phyloP scores from a whole-genome alignment of 2,797 vertebrate genomes.

The Silurus lanzhouensis region DNA sequence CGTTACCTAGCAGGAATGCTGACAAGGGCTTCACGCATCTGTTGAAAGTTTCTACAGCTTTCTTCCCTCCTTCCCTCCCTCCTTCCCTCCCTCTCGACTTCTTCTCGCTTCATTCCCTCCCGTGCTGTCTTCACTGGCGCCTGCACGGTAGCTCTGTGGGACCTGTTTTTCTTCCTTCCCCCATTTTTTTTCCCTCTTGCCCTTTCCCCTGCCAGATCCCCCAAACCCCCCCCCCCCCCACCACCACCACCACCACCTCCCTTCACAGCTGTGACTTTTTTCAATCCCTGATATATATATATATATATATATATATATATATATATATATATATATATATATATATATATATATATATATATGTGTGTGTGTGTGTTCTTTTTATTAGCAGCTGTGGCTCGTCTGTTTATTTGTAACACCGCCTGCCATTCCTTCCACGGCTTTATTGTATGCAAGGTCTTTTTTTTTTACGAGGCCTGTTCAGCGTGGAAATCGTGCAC shows the following conservation, averaged over 20 bases:
- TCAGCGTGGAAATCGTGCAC: not conserved
- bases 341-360: no score
- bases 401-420: constrained; percentile 67
- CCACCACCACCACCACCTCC: constrained; percentile 53
- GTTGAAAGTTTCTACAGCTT: constrained; percentile 82
- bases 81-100: not conserved
- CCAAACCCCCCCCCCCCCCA: constrained; percentile 20
- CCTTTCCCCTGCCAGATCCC: constrained; percentile 58
- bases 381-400: constrained; percentile 72
- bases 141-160: constrained; percentile 81
- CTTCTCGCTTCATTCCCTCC: constrained; percentile 62
- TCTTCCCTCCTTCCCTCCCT: constrained; percentile 58
- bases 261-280: constrained; percentile 62
- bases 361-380: constrained; percentile 36
- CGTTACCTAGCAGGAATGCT: constrained; percentile 89
- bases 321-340: not conserved
- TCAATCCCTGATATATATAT: constrained; percentile 39
- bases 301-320: not conserved
- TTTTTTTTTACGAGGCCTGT: constrained; percentile 38
- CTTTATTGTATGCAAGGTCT: constrained; percentile 63
- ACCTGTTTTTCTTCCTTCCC: constrained; percentile 76
- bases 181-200: constrained; percentile 46
- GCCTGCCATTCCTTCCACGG: constrained; percentile 53
- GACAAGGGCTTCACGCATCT: constrained; percentile 83
- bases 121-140: constrained; percentile 79